phyloP scores from a whole-genome alignment of 2,113 vertebrate genomes.

The Xiphias gladius region DNA sequence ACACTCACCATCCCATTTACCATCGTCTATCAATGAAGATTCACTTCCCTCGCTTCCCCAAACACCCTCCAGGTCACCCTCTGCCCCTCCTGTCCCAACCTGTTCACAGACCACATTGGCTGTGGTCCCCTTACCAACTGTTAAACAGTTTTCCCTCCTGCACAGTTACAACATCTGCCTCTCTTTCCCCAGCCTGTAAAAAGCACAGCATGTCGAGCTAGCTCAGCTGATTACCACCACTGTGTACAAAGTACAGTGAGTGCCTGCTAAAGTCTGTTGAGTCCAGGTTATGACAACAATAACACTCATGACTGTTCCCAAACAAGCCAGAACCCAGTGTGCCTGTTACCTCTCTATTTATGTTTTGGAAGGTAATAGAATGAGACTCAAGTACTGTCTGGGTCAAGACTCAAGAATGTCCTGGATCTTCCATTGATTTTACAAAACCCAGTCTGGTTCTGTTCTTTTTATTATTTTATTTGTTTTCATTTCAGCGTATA shows the following conservation, averaged over 20 bases:
- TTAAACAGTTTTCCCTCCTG: not conserved
- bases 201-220: conserved; percentile 10
- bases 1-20: not conserved
- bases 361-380: conserved; percentile 6
- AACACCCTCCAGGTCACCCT: not conserved
- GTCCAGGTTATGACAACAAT: conserved; percentile 19
- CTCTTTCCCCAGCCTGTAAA: conserved; percentile 4
- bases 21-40: not conserved
- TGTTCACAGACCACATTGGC: conserved; percentile 4
- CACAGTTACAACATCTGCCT: conserved; percentile 21
- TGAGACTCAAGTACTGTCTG: not conserved
- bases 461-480: not conserved
- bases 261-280: conserved; percentile 14
- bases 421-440: not conserved
- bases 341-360: conserved; percentile 4
- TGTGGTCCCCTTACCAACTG: not conserved
- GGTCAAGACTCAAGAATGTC: not conserved
- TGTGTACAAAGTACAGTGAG: conserved; percentile 4
- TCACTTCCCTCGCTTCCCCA: not conserved
- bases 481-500: not conserved
- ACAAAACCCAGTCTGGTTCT: conserved; percentile 6
- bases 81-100: not conserved
- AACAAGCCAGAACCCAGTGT: not conserved
- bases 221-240: not conserved
- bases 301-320: not conserved